Evolutionary conservation across 2,113 vertebrate genomes (phyloP).

Genomic region (Pedionomus torquatus): DNA sequence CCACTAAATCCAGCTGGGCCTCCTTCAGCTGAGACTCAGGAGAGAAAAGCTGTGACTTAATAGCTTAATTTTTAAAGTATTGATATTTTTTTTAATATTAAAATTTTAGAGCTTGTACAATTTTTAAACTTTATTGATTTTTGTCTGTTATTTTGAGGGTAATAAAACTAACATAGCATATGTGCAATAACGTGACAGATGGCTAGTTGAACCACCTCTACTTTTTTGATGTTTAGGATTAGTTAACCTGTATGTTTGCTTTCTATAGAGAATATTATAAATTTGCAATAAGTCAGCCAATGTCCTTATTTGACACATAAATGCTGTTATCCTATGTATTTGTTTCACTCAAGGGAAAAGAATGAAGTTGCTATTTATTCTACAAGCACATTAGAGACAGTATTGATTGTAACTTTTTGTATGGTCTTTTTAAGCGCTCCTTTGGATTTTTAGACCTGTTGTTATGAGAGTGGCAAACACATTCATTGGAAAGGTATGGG

Average conservation of each 20-base stretch:
- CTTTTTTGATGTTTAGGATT: neutral
- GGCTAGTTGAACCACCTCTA: neutral
- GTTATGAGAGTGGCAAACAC: conserved; percentile 89
- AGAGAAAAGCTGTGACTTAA: neutral
- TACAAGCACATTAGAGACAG: neutral
- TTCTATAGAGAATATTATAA: neutral
- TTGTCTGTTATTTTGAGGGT: neutral
- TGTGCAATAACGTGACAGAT: neutral
- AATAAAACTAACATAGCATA: neutral
- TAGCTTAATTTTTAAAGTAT: neutral
- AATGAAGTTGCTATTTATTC: neutral
- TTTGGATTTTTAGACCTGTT: conserved; percentile 92
- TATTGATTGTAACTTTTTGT: neutral
- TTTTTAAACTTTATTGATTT: neutral
- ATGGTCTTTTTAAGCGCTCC: conserved; percentile 78
- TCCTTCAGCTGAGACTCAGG: neutral
- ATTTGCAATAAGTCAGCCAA: neutral
- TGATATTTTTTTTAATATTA: neutral
- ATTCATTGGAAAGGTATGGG: conserved; percentile 88
- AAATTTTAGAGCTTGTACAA: neutral
- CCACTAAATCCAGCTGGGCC: neutral
- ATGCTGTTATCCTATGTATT: neutral
- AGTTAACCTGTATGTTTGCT: neutral
- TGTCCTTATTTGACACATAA: neutral
- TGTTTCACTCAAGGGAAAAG: neutral